A percentile compares a stretch with the other conserved stretches of the same genome.
Evolutionary conservation across 2,113 vertebrate genomes (phyloP).

Genomic region (Podarcis muralis): DNA sequence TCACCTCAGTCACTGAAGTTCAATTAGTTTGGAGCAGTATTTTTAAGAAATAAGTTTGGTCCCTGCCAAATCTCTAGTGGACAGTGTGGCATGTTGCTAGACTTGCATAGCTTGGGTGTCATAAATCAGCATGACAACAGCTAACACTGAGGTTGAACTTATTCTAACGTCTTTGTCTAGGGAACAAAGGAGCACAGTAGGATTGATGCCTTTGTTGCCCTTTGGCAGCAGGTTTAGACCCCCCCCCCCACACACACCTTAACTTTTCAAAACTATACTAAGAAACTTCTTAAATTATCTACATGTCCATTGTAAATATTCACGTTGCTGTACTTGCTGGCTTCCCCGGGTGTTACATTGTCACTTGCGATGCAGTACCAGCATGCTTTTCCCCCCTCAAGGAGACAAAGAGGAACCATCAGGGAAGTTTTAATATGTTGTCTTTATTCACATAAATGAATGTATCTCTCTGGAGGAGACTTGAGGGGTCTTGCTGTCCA

Average conservation of each 20-base stretch:
- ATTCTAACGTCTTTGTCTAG: slow-evolving; percentile 58
- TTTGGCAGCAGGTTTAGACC: slow-evolving; percentile 49
- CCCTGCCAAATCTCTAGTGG: slow-evolving; percentile 33
- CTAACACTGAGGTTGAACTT: slow-evolving; percentile 58
- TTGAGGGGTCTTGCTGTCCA: neutral
- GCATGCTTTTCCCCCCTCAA: too few relatives aligned
- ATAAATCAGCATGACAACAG: slow-evolving; percentile 51
- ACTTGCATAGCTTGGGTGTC: neutral
- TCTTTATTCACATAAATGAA: neutral
- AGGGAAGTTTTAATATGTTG: neutral
- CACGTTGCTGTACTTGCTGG: neutral
- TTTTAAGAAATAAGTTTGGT: slow-evolving; percentile 41
- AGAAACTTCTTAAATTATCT: neutral
- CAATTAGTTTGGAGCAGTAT: slow-evolving; percentile 41
- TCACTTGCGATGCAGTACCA: neutral
- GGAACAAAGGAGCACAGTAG: slow-evolving; percentile 39
- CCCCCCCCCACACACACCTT: neutral
- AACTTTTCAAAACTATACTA: slow-evolving; percentile 18
- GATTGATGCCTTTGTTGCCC: slow-evolving; percentile 53
- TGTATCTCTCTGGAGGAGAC: neutral
- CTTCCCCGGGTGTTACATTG: neutral
- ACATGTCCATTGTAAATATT: neutral
- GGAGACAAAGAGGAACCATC: too few relatives aligned
- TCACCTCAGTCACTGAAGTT: slow-evolving; percentile 48
- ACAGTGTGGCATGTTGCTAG: slow-evolving; percentile 46